phyloP scores from a whole-genome alignment of 2,113 vertebrate genomes.

The Pachypanchax playfairii region DNA sequence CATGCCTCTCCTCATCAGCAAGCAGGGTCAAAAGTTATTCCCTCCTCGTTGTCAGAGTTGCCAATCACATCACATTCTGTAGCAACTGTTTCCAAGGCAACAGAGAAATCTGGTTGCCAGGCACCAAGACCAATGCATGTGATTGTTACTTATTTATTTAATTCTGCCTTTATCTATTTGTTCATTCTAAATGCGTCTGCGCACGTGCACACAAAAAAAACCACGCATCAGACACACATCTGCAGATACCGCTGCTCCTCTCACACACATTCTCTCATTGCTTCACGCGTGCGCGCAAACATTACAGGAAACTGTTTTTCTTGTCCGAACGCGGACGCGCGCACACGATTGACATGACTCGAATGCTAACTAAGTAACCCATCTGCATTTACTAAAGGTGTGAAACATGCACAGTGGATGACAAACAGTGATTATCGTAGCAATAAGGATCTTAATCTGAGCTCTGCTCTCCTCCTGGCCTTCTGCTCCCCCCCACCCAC shows the following conservation, averaged over 20 bases:
- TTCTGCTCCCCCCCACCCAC: slow-evolving; percentile 69
- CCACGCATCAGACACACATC: slow-evolving; percentile 29
- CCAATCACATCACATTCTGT: slow-evolving; percentile 83
- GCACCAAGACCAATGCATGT: slow-evolving; percentile 83
- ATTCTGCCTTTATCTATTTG: slow-evolving; percentile 83
- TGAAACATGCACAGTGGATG: slow-evolving; percentile 68
- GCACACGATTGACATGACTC: slow-evolving; percentile 2
- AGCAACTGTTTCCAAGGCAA: slow-evolving; percentile 85
- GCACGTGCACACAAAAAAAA: slow-evolving; percentile 45
- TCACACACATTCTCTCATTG: neutral
- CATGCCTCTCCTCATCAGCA: slow-evolving; percentile 65
- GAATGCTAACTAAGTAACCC: slow-evolving; percentile 44
- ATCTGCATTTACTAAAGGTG: slow-evolving; percentile 70
- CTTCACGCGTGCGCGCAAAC: slow-evolving; percentile 17
- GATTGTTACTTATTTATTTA: slow-evolving; percentile 84
- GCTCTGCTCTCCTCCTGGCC: slow-evolving; percentile 68
- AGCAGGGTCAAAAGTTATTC: slow-evolving; percentile 82
- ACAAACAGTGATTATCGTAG: slow-evolving; percentile 77
- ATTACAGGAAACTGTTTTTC: slow-evolving; percentile 5
- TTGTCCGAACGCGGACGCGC: slow-evolving; percentile 1
- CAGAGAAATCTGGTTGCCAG: slow-evolving; percentile 82
- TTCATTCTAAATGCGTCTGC: slow-evolving; percentile 77
- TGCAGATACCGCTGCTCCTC: slow-evolving; percentile 5
- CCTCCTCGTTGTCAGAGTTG: slow-evolving; percentile 83
- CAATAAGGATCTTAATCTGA: slow-evolving; percentile 75